phyloP scores from a whole-genome alignment of 2,888 invertebrate genomes.

The Diplazon laetatorius region DNA sequence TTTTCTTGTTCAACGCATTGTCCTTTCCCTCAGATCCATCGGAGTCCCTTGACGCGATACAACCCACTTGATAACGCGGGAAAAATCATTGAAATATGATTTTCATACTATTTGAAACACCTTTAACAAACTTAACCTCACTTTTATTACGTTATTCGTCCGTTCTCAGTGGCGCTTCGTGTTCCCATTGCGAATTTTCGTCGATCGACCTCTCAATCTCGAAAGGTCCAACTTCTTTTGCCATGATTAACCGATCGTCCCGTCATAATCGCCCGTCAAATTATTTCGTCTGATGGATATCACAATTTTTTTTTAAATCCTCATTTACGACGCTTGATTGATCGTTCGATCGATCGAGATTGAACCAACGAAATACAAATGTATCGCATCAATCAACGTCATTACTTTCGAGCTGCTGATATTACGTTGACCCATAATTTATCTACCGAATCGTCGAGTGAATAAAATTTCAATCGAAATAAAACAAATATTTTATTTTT shows the following conservation, averaged over 20 bases:
- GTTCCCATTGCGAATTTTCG: conserved; percentile 12
- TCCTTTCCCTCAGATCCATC: background rate
- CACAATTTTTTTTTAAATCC: conserved; percentile 17
- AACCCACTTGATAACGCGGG: conserved; percentile 43
- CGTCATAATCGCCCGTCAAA: background rate
- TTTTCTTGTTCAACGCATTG: conserved; percentile 8
- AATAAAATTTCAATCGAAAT: background rate
- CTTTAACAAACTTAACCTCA: conserved; percentile 20
- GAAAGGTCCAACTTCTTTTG: conserved; percentile 18
- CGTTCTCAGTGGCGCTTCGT: conserved; percentile 8
- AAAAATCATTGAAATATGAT: background rate
- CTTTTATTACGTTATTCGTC: conserved; percentile 22
- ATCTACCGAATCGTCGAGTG: conserved; percentile 3
- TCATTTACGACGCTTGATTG: conserved; percentile 14
- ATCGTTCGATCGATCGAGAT: conserved; percentile 15
- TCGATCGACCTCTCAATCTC: conserved; percentile 16
- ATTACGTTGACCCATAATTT: conserved; percentile 5
- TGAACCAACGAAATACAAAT: background rate
- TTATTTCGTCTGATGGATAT: conserved; percentile 15
- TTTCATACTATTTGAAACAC: background rate
- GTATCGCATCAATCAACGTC: conserved; percentile 3
- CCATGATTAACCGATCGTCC: background rate
- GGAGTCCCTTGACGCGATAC: conserved; percentile 26
- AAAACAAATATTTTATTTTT: background rate
- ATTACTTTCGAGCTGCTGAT: background rate